Percentiles rank a stretch among this genome's conserved stretches.
phyloP scores from a whole-genome alignment of 2,888 invertebrate genomes.

The Aleiodes testaceus region DNA sequence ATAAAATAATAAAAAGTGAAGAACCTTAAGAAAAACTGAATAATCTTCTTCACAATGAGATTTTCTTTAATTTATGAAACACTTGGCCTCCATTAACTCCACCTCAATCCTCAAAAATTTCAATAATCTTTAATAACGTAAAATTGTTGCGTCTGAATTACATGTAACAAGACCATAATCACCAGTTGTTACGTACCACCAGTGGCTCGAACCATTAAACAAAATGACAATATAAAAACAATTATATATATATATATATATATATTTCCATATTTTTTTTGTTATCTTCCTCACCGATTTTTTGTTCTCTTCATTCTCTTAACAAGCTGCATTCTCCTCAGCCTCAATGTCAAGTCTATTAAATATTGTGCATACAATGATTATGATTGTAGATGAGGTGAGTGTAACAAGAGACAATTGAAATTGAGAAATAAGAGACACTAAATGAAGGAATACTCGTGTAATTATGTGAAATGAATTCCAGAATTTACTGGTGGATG shows the following conservation, averaged over 20 bases:
- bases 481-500: constrained; percentile 33
- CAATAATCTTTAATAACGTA: neutral
- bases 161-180: constrained; percentile 18
- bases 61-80: too few relatives aligned
- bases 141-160: constrained; percentile 4
- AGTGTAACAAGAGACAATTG: constrained; percentile 21
- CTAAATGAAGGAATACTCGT: constrained; percentile 23
- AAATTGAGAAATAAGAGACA: constrained; percentile 21
- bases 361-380: constrained; percentile 28
- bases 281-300: neutral
- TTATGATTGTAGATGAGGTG: constrained; percentile 21
- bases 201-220: constrained; percentile 2
- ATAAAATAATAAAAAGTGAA: too few relatives aligned
- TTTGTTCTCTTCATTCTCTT: constrained; percentile 7
- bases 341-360: constrained; percentile 26
- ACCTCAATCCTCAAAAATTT: neutral
- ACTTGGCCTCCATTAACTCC: too few relatives aligned
- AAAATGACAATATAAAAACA: constrained; percentile 19
- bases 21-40: too few relatives aligned
- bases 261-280: neutral
- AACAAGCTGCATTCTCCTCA: neutral
- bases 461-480: constrained; percentile 12
- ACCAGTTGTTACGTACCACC: constrained; percentile 2
- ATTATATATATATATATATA: neutral
- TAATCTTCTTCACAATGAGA: too few relatives aligned